phyloP scores from a whole-genome alignment of 1,140 invertebrate species.

The Ceratitis capitata region DNA sequence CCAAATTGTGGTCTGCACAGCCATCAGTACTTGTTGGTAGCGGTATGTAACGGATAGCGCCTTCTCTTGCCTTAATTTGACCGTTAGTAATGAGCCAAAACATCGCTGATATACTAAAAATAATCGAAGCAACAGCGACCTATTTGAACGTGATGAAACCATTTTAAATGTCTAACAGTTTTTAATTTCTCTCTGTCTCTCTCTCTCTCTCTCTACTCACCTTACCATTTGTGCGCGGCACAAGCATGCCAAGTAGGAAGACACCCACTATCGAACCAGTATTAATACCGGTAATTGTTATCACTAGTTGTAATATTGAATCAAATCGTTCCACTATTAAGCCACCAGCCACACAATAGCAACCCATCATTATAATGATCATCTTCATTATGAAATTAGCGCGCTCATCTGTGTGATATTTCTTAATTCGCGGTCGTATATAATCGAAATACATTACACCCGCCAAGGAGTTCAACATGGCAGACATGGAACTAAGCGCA shows the following conservation, averaged over 20 bases:
- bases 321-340: constrained; percentile 73
- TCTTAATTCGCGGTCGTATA: constrained; percentile 69
- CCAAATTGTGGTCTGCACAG: constrained; percentile 66
- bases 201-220: no score
- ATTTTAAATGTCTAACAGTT: neutral
- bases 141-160: constrained; percentile 53
- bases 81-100: constrained; percentile 83
- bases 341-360: constrained; percentile 71
- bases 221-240: constrained; percentile 72
- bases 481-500: constrained; percentile 75
- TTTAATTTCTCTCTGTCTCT: no score
- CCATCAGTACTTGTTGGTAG: constrained; percentile 70
- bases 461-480: constrained; percentile 76
- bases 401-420: constrained; percentile 66
- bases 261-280: constrained; percentile 77
- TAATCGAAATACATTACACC: constrained; percentile 79
- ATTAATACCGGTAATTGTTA: constrained; percentile 71
- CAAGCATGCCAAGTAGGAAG: constrained; percentile 79
- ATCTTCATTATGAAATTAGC: constrained; percentile 73
- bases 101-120: constrained; percentile 73
- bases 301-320: constrained; percentile 71
- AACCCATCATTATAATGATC: constrained; percentile 69
- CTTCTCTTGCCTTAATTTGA: constrained; percentile 73
- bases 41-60: constrained; percentile 67
- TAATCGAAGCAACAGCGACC: constrained; percentile 77